Conservation (phyloP, 2,888 invertebrate genomes). For the Mythimna pallens region DNA sequence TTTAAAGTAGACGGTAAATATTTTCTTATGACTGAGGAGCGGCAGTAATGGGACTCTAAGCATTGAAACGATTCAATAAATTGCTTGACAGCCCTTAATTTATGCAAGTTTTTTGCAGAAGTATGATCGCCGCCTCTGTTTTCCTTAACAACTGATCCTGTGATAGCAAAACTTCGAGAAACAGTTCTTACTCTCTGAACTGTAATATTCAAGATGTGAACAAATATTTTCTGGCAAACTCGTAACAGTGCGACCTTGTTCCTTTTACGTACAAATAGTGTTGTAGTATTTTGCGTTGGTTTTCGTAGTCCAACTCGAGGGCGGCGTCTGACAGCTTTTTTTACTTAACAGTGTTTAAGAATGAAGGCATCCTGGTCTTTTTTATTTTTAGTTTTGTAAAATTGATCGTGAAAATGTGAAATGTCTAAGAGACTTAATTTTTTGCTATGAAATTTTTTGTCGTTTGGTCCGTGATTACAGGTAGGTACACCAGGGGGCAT, state of each 20-base stretch:
- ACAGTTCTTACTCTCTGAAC: slow-evolving; percentile 21
- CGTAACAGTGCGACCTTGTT: slow-evolving; percentile 9
- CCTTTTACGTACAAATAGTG: slow-evolving; percentile 14
- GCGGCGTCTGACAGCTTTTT: slow-evolving; percentile 16
- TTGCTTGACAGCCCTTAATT: slow-evolving; percentile 22
- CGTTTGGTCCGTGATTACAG: slow-evolving; percentile 6
- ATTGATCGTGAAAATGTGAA: slow-evolving; percentile 4
- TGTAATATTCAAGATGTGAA: slow-evolving; percentile 9
- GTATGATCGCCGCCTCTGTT: slow-evolving; percentile 33
- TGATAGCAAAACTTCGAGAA: slow-evolving; percentile 12
- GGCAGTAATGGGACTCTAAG: slow-evolving; percentile 35
- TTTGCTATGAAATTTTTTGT: slow-evolving; percentile 1
- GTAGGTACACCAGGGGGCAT: not conserved
- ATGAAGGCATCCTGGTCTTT: slow-evolving; percentile 23
- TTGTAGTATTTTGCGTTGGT: slow-evolving; percentile 20
- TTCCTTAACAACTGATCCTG: slow-evolving; percentile 12
- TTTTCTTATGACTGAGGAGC: slow-evolving; percentile 23
- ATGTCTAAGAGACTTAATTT: slow-evolving; percentile 11
- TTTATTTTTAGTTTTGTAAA: slow-evolving; percentile 22
- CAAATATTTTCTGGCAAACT: slow-evolving; percentile 27
- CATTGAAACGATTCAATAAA: slow-evolving; percentile 33
- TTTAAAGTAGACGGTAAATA: slow-evolving; percentile 35
- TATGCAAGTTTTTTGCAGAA: slow-evolving; percentile 24
- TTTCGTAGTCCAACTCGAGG: slow-evolving; percentile 23
- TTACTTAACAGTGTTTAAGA: slow-evolving; percentile 24